Conservation (phyloP, 1,140 invertebrate species). For the Platyscapa corneri region DNA sequence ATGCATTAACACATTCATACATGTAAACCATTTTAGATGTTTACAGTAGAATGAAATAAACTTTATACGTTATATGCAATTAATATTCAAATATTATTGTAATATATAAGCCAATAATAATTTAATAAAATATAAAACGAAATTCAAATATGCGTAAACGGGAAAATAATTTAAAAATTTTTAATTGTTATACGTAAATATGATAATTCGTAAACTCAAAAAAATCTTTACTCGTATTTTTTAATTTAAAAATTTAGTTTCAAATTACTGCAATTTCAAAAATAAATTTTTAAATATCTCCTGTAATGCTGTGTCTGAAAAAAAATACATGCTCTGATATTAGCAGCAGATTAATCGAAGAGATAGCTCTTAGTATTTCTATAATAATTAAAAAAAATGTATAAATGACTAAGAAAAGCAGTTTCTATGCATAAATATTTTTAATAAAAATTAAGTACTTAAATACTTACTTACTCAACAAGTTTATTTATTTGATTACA, state of each 20-base stretch:
- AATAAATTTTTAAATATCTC: background rate
- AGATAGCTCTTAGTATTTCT: background rate
- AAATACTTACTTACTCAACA: background rate
- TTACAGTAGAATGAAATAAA: too few species aligned
- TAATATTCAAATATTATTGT: too few species aligned
- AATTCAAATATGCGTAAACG: too few species aligned
- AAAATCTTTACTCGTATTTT: background rate
- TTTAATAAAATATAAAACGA: too few species aligned
- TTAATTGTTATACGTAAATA: too few species aligned
- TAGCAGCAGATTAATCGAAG: background rate
- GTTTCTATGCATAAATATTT: background rate
- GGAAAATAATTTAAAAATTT: too few species aligned
- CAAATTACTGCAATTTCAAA: background rate
- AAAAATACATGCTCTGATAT: background rate
- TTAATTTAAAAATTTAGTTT: slow-evolving; percentile 12
- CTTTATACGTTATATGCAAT: too few species aligned
- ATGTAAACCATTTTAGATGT: too few species aligned
- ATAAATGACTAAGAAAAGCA: background rate
- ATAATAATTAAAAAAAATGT: background rate
- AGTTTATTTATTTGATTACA: background rate
- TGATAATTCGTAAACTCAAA: too few species aligned
- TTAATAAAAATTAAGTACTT: background rate
- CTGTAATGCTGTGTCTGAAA: background rate
- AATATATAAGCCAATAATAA: too few species aligned
- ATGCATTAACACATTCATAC: too few species aligned